Evolutionary conservation across 2,888 invertebrate genomes (phyloP).

Genomic region (Blera fallax): DNA sequence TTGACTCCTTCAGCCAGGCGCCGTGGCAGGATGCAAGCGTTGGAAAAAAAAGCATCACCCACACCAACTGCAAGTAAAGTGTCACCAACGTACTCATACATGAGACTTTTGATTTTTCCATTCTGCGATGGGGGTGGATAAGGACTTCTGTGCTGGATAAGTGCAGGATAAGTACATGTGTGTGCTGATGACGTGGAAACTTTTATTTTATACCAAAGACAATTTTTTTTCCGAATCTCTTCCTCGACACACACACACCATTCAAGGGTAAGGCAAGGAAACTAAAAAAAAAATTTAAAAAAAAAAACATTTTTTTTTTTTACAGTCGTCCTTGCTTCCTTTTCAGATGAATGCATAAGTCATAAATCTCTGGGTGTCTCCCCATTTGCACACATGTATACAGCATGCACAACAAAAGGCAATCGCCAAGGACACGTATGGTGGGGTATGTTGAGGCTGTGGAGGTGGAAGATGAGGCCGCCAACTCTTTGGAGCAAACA

Average conservation of each 20-base stretch:
- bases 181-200: constrained; percentile 61
- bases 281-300: constrained; percentile 15
- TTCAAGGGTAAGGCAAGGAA: constrained; percentile 45
- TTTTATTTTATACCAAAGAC: constrained; percentile 39
- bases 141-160: constrained; percentile 24
- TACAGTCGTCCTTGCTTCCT: constrained; percentile 61
- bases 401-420: constrained; percentile 56
- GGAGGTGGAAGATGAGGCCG: neutral
- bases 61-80: neutral
- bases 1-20: constrained; percentile 6
- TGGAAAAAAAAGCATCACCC: constrained; percentile 4
- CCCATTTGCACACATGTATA: constrained; percentile 30
- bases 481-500: neutral
- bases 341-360: constrained; percentile 69
- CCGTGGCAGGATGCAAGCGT: constrained; percentile 18
- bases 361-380: constrained; percentile 62
- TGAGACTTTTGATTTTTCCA: constrained; percentile 51
- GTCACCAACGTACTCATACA: constrained; percentile 44
- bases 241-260: neutral
- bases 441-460: neutral
- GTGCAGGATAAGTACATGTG: constrained; percentile 60
- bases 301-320: constrained; percentile 20
- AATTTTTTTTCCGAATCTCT: neutral
- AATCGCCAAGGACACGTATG: constrained; percentile 60
- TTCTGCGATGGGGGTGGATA: neutral